Base-by-base conservation (phyloP, 2,113 vertebrate genomes). In the Ovibos moschatus region DNA sequence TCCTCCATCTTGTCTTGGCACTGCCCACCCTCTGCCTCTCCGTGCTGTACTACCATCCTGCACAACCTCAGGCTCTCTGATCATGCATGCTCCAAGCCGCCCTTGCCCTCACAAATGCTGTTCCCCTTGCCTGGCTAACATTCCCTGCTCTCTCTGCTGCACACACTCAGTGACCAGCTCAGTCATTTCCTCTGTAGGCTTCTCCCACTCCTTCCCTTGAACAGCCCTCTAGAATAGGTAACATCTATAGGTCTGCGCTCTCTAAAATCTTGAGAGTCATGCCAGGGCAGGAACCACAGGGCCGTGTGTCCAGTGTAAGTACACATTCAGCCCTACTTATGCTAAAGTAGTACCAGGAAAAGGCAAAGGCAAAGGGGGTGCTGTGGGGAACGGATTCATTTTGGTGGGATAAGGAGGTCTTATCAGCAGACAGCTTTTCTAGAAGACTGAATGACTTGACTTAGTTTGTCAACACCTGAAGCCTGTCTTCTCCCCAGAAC, bases 1-100 rank as follows among this genome's bases (percentile, higher is more conserved):
- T 23, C 27, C 47, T 60, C 5, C 1, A 17, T 13, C n/a, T 47
- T 1, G 0, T 36, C 55, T 19, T 7, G 23, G 57, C 45, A n/a
- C 30, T 16, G 25, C 2, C 27, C 33, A 21, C 62, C 47, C 36
- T 40, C 30, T 23, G 57, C 50, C 15, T 23, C 94, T 87, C 74
- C 6, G 3, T 12, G 45, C 55, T 11, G 23, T 28, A n/a, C 8
- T 47, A 16, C 28, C 7, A 15, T 27, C 14, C 67, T 30, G 16
- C 6, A 36, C 3, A 2, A 21, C 51, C 36, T 2, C 13, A 10
- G 55, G 40, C 13, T 76, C 55, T 13, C 25, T 36, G 50, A 40
- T 10, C 47, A 25, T 0, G 17, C 23, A 16, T 17, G 19, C 36
- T 50, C 4, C 10, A 36, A 17, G 74, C 23, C 7, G 9, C 64